Conservation (phyloP, 2,888 invertebrate genomes). For the Tetheella fluctuosa region DNA sequence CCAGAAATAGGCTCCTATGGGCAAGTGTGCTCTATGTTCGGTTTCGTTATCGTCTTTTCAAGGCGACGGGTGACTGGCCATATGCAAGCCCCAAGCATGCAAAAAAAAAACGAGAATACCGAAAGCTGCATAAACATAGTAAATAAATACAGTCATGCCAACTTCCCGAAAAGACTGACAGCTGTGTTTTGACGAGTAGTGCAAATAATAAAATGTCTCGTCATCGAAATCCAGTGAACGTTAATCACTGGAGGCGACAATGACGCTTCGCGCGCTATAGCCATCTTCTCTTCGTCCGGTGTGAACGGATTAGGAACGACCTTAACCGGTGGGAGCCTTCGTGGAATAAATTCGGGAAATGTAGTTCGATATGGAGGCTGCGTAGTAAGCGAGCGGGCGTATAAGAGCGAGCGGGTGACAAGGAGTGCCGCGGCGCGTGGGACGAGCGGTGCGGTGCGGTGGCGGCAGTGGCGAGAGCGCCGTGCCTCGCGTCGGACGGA, state of each 20-base stretch:
- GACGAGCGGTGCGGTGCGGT: slow-evolving; percentile 28
- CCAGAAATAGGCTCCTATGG: no score
- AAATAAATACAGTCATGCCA: not conserved
- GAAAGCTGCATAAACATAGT: no score
- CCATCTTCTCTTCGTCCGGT: slow-evolving; percentile 47
- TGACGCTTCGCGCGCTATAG: slow-evolving; percentile 17
- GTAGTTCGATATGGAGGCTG: slow-evolving; percentile 82
- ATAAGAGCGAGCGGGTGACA: slow-evolving; percentile 37
- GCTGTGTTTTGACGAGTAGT: not conserved
- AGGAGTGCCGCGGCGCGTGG: slow-evolving; percentile 29
- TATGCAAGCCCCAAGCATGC: no score
- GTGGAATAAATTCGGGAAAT: slow-evolving; percentile 66
- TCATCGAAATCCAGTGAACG: not conserved
- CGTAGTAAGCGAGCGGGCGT: slow-evolving; percentile 67
- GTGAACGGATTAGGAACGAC: slow-evolving; percentile 79
- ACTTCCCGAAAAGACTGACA: not conserved
- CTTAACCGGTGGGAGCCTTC: slow-evolving; percentile 64
- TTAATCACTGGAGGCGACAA: not conserved
- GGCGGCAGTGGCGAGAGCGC: slow-evolving; percentile 63
- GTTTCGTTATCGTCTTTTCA: no score
- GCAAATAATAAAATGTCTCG: not conserved
- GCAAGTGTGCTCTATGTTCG: no score
- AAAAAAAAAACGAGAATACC: no score
- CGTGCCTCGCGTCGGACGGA: slow-evolving; percentile 65
- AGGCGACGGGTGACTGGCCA: no score